Evolutionary conservation across 2,113 vertebrate genomes (phyloP), one percentile per base, ranked within the genome.

Genomic region (Cepphus grylle): DNA sequence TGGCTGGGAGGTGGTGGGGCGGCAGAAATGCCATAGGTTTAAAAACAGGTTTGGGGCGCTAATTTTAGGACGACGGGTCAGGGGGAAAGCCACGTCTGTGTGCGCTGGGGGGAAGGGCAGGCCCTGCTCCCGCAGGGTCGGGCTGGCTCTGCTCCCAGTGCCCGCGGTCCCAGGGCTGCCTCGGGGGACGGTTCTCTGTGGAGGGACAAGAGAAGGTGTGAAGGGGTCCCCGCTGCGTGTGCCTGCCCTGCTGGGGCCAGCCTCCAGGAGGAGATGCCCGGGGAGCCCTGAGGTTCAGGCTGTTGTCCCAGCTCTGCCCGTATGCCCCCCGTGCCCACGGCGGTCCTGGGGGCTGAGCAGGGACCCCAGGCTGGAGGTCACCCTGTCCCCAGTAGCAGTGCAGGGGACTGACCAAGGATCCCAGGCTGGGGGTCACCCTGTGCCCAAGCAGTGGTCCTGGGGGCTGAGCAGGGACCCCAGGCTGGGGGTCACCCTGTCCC

Each of bases 61-160:
- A 89, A 78, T 93, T 96, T 95, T 94, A 83, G 93, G 86, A 56
- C 43, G 77, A 12, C 50, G 71, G 58, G 59, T 42, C 59, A 61
- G 8, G 67, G 61, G 38, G 11, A 88, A 91, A 94, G 43, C 55
- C 85, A 50, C 5, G 5, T 62, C 72, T 84, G 26, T 13, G 17
- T 62, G 50, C 74, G 22, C 76, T 27, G 17, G 12, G 80, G 27
- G 19, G 20, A 77, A 86, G 65, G 50, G 32, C 67, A 62, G 76
- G 66, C 12, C 16, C 11, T 27, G 12, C n/a, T 86, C 53, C 27
- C 0, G 3, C 16, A 11, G 40, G 16, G 30, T 92, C 5, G 1
- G 55, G 32, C 40, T 82, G 78, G n/a, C 65, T 87, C 45, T 38
- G n/a, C 30, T 72, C 58, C 30, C 63, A 47, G 56, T 0, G 2